These are phyloP conservation scores for Florisuga fusca DNA, from an alignment of 2,797 vertebrate genomes.

Conservation along the genomic window DNA sequence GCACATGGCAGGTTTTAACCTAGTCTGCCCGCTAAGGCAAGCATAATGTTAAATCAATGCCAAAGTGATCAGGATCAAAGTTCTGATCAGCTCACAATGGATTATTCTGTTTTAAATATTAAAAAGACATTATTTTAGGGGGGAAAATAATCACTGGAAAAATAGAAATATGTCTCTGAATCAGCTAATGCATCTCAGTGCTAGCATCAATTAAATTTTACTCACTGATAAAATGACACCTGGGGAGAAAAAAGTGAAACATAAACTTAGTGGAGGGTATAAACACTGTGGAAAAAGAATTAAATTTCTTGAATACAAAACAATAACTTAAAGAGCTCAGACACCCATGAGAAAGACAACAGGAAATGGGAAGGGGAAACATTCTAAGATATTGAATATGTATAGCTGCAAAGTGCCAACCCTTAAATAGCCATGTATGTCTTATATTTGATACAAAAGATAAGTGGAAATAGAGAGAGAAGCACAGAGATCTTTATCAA, in stretches of 20 bases:
- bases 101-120: conserved; percentile 64
- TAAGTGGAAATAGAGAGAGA: background rate
- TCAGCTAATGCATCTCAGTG: conserved; percentile 27
- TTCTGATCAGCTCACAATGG: conserved; percentile 44
- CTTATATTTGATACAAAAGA: background rate
- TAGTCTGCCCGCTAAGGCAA: conserved; percentile 51
- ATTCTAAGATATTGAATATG: background rate
- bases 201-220: conserved; percentile 52
- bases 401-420: background rate
- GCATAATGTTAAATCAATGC: conserved; percentile 75
- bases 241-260: conserved; percentile 19
- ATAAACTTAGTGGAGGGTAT: conserved; percentile 37
- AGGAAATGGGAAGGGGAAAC: background rate
- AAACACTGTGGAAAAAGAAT: conserved; percentile 53
- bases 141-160: conserved; percentile 6
- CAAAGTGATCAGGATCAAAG: conserved; percentile 67
- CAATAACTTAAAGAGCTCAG: background rate
- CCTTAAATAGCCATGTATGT: background rate
- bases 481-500: background rate
- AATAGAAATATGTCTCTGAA: conserved; percentile 29
- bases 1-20: conserved; percentile 62
- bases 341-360: background rate
- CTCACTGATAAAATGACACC: conserved; percentile 55
- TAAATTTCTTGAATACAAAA: conserved; percentile 29
- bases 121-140: conserved; percentile 41